These are phyloP conservation scores for Gnathonemus longibarbis DNA, from an alignment of 2,113 vertebrate genomes.

Conservation along the genomic window DNA sequence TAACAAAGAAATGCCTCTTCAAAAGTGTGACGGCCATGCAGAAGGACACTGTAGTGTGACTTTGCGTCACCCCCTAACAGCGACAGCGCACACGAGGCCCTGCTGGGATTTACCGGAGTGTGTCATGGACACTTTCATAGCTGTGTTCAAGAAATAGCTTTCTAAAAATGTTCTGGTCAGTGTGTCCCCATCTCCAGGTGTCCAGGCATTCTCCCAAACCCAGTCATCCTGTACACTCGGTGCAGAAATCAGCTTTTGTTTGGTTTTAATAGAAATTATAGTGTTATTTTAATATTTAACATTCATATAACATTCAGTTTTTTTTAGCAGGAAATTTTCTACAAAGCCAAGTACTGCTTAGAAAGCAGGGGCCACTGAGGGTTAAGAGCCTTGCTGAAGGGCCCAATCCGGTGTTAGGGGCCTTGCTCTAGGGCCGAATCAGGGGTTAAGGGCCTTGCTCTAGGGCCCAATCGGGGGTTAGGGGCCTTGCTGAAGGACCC, in stretches of 20 bases:
- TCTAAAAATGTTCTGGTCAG: background rate
- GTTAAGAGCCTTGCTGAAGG: background rate
- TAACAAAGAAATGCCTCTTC: background rate
- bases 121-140: background rate
- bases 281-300: background rate
- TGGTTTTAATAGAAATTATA: background rate
- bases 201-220: too few species aligned
- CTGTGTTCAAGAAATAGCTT: background rate
- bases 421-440: background rate
- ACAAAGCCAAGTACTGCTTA: background rate
- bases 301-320: background rate
- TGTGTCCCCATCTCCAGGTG: background rate
- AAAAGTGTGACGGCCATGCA: background rate
- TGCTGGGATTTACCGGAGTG: background rate
- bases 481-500: background rate
- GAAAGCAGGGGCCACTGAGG: background rate
- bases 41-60: background rate
- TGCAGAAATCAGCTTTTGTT: background rate
- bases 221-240: background rate
- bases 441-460: background rate
- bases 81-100: background rate
- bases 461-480: background rate
- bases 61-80: background rate
- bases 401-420: background rate
- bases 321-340: background rate